Evolutionary conservation across 2,888 invertebrate genomes (phyloP).

Genomic region (Clunio marinus): DNA sequence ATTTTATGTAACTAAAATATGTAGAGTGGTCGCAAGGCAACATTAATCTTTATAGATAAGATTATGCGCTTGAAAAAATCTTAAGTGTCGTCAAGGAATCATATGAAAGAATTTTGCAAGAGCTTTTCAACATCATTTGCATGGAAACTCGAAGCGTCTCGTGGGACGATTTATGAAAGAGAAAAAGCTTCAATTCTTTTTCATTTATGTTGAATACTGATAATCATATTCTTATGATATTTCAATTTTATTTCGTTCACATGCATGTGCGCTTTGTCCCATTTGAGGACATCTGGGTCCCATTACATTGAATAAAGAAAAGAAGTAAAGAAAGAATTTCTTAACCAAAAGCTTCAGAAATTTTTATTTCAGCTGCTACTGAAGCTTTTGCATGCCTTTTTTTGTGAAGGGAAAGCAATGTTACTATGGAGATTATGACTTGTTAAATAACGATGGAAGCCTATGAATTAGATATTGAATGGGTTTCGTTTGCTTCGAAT

Average conservation of each 20-base stretch:
- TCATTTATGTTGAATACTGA: neutral
- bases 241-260: neutral
- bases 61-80: too few relatives aligned
- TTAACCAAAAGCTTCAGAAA: neutral
- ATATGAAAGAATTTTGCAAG: too few relatives aligned
- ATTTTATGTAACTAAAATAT: too few relatives aligned
- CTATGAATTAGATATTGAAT: slow-evolving; percentile 7
- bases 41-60: too few relatives aligned
- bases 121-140: neutral
- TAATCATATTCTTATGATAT: neutral
- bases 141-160: neutral
- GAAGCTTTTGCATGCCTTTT: slow-evolving; percentile 4
- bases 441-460: slow-evolving; percentile 25
- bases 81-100: too few relatives aligned
- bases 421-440: neutral
- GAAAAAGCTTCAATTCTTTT: slow-evolving; percentile 5
- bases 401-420: neutral
- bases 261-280: neutral
- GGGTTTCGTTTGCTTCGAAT: slow-evolving; percentile 1
- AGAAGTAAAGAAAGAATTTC: too few relatives aligned
- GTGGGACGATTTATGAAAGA: slow-evolving; percentile 9
- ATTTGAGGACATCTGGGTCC: slow-evolving; percentile 9
- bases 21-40: too few relatives aligned
- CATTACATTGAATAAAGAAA: too few relatives aligned
- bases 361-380: neutral